Conservation (phyloP, 2,797 vertebrate species). For the Lagorchestes hirsutus region DNA sequence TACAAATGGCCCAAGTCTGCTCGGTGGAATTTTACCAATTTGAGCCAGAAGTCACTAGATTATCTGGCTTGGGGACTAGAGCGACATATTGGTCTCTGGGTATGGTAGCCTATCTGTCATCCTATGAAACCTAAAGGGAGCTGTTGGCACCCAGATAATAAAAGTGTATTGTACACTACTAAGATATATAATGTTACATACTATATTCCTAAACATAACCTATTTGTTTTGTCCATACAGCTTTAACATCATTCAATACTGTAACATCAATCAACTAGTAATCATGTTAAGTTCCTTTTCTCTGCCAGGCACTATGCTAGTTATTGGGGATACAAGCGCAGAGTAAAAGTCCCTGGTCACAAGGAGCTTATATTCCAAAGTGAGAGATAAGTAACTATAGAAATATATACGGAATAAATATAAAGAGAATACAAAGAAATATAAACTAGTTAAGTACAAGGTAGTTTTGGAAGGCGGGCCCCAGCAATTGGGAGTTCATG, state of each 20-base stretch:
- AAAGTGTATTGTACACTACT: neutral
- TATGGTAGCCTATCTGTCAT: neutral
- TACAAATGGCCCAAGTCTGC: neutral
- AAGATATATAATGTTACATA: neutral
- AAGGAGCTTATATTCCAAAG: neutral
- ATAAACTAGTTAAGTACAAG: neutral
- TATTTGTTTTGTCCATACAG: neutral
- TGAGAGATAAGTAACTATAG: neutral
- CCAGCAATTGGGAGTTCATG: neutral
- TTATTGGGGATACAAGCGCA: neutral
- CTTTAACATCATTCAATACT: neutral
- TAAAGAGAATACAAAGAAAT: neutral
- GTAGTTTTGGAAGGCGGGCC: neutral
- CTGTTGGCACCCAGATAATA: neutral
- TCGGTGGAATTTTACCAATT: neutral
- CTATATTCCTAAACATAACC: neutral
- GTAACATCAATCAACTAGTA: neutral
- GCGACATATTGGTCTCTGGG: neutral
- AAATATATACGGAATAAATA: neutral
- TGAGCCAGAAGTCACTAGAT: neutral
- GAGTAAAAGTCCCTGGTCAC: neutral
- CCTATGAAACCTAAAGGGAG: neutral
- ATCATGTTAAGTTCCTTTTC: neutral
- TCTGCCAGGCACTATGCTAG: neutral
- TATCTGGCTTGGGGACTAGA: neutral